Percentiles rank a stretch among this genome's conserved stretches.
phyloP scores from a whole-genome alignment of 2,113 vertebrate species.

The Mus musculus region GRCm39 chr6:6808501-6809000 shows the following conservation, averaged over 20 bases:
- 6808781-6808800: constrained; percentile 20
- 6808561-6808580: fast-evolving
- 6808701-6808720: neutral
- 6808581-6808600: neutral
- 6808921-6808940: neutral
- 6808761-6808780: constrained; percentile 19
- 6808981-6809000: neutral
- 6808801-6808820: constrained; percentile 3
- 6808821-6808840: constrained; percentile 45
- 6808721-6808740: constrained; percentile 19
- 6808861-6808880: constrained; percentile 50
- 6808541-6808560: constrained; percentile 20
- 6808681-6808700: neutral
- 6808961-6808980: constrained; percentile 17
- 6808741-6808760: neutral
- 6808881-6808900: constrained; percentile 19
- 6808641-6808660: neutral
- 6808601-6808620: constrained; percentile 8
- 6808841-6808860: constrained; percentile 60
- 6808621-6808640: neutral
- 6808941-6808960: constrained; percentile 6
- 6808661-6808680: neutral
- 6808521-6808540: constrained; percentile 55
- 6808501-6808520: neutral
- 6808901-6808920: constrained; percentile 45